phyloP scores from a whole-genome alignment of 2,113 vertebrate genomes.

The Stomatorhinus ivindoensis region DNA sequence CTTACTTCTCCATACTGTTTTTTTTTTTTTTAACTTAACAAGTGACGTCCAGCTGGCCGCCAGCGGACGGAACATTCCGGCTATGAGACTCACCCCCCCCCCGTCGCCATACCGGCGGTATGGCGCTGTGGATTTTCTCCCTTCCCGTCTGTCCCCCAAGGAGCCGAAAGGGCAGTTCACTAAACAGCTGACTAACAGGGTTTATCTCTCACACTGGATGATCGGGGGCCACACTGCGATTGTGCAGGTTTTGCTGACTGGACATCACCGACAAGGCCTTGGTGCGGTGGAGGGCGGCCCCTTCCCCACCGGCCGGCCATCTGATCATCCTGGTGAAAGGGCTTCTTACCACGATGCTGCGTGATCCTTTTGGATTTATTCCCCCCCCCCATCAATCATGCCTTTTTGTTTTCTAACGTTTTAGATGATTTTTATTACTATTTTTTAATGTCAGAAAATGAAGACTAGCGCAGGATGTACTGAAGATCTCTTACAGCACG shows the following conservation, averaged over 20 bases:
- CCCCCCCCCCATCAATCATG: conserved; percentile 20
- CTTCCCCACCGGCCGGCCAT: conserved; percentile 17
- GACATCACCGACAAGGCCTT: not conserved
- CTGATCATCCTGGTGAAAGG: conserved; percentile 28
- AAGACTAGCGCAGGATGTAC: conserved; percentile 39
- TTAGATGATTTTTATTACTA: conserved; percentile 43
- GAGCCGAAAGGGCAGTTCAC: not conserved
- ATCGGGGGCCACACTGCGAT: not conserved
- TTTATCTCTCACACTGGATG: conserved; percentile 9
- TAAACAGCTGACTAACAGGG: conserved; percentile 1
- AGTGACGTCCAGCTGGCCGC: not conserved
- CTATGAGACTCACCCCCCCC: not conserved
- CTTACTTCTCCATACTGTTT: not conserved
- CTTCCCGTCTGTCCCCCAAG: not conserved
- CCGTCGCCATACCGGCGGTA: not conserved
- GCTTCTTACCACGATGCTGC: conserved; percentile 22
- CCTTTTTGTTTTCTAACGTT: conserved; percentile 17
- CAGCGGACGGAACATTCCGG: conserved; percentile 5
- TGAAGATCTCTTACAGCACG: conserved; percentile 34
- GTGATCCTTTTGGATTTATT: conserved; percentile 24
- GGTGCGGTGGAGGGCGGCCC: not conserved
- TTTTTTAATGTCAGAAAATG: conserved; percentile 48
- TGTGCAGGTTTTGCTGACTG: not conserved
- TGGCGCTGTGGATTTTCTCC: conserved; percentile 4
- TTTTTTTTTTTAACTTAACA: not conserved